phyloP scores from a whole-genome alignment of 2,797 vertebrate species.

The Manis crassicaudata region DNA sequence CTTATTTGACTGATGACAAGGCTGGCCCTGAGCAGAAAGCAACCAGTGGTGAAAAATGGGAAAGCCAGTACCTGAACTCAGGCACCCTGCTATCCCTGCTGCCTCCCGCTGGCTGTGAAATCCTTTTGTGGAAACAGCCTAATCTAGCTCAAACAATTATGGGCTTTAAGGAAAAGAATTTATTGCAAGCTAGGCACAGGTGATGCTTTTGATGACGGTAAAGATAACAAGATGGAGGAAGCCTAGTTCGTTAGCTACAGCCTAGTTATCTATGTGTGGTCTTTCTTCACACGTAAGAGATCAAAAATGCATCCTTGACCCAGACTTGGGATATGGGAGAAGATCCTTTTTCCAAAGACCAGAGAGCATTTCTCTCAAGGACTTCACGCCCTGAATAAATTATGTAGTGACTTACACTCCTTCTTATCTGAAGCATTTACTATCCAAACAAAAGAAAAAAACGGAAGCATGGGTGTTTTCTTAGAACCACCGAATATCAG shows the following conservation, averaged over 20 bases:
- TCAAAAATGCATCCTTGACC: background rate
- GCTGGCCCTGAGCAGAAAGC: background rate
- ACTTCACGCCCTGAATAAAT: constrained; percentile 64
- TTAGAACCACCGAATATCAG: background rate
- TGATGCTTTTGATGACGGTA: background rate
- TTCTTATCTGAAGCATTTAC: constrained; percentile 50
- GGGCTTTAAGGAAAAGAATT: background rate
- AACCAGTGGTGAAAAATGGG: background rate
- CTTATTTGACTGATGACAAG: background rate
- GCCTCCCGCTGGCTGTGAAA: background rate
- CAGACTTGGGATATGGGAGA: background rate
- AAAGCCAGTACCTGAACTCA: background rate
- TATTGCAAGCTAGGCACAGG: background rate
- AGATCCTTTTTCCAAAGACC: background rate
- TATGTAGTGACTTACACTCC: constrained; percentile 32
- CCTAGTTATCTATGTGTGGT: background rate
- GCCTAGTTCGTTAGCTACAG: background rate
- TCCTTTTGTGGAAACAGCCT: background rate
- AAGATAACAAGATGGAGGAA: background rate
- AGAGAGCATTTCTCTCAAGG: constrained; percentile 32
- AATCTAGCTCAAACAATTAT: background rate
- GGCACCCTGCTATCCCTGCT: background rate
- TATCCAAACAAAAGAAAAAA: constrained; percentile 40
- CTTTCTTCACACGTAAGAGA: background rate
- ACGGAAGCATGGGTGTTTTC: constrained; percentile 47